Conservation (phyloP, 1,140 invertebrate genomes). For the Drosophila burlai region DNA sequence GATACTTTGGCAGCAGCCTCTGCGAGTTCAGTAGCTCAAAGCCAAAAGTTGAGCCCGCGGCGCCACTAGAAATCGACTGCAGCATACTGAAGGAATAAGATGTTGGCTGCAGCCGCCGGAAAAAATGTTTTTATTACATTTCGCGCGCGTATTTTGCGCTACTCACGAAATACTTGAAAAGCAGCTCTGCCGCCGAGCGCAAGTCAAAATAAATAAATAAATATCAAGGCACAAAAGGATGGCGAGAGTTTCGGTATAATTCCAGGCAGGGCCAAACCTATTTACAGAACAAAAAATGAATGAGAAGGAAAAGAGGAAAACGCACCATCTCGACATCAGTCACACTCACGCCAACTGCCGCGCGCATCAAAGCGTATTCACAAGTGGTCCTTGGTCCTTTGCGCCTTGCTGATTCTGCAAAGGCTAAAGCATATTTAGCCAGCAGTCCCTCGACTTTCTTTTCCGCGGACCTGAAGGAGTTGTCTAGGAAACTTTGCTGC, state of each 20-base stretch:
- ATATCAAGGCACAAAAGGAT: constrained; percentile 55
- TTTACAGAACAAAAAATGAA: not conserved
- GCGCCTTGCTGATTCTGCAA: constrained; percentile 78
- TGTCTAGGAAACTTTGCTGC: constrained; percentile 83
- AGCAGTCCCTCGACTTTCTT: constrained; percentile 65
- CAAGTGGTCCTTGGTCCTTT: constrained; percentile 76
- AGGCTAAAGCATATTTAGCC: constrained; percentile 80
- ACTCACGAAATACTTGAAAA: constrained; percentile 80
- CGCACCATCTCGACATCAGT: constrained; percentile 46
- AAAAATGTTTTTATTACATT: constrained; percentile 84
- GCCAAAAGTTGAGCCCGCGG: constrained; percentile 44
- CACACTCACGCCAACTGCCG: constrained; percentile 73
- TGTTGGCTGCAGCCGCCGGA: constrained; percentile 61
- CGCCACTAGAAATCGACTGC: constrained; percentile 75
- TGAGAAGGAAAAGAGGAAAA: not conserved
- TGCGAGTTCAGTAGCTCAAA: constrained; percentile 51
- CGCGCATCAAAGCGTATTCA: constrained; percentile 84
- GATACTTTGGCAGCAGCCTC: constrained; percentile 62
- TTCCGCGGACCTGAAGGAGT: constrained; percentile 72
- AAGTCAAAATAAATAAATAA: constrained; percentile 75
- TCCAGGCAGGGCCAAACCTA: constrained; percentile 21
- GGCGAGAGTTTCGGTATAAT: constrained; percentile 38
- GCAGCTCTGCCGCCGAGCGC: constrained; percentile 48
- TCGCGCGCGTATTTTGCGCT: constrained; percentile 80
- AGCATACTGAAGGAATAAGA: constrained; percentile 66